phyloP scores from a whole-genome alignment of 2,888 invertebrate genomes.

The Caenorhabditis sp. region DNA sequence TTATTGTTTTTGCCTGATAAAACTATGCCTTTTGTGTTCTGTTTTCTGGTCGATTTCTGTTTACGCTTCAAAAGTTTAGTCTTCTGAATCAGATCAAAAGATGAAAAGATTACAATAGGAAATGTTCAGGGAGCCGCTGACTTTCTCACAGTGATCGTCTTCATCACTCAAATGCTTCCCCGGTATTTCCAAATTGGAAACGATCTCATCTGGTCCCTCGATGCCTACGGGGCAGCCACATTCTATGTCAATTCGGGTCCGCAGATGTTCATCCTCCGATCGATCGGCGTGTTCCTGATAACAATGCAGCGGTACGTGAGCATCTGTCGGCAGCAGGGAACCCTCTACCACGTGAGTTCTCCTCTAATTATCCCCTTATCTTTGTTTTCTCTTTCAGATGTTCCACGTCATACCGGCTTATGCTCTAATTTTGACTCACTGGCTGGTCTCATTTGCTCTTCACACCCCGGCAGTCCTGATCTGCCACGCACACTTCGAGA shows the following conservation, averaged over 20 bases:
- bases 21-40: no score
- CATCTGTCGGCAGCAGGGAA: constrained; percentile 32
- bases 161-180: constrained; percentile 45
- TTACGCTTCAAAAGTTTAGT: no score
- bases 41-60: no score
- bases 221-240: constrained; percentile 27
- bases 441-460: constrained; percentile 30
- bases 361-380: neutral
- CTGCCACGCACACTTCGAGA: constrained; percentile 51
- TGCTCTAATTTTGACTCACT: constrained; percentile 28
- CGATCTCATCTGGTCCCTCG: constrained; percentile 19
- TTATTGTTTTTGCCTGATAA: no score
- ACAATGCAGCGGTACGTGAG: constrained; percentile 38
- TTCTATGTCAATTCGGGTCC: constrained; percentile 42
- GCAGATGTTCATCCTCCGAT: constrained; percentile 45
- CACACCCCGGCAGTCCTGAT: constrained; percentile 40
- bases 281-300: constrained; percentile 36
- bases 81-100: no score
- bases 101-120: no score
- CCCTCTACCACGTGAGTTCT: constrained; percentile 25
- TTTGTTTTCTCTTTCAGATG: constrained; percentile 10
- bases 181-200: constrained; percentile 41
- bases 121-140: constrained; percentile 48
- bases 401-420: constrained; percentile 29
- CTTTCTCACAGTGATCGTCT: constrained; percentile 26